phyloP scores from a whole-genome alignment of 2,113 vertebrate species.

The Ceuthmochares aereus region DNA sequence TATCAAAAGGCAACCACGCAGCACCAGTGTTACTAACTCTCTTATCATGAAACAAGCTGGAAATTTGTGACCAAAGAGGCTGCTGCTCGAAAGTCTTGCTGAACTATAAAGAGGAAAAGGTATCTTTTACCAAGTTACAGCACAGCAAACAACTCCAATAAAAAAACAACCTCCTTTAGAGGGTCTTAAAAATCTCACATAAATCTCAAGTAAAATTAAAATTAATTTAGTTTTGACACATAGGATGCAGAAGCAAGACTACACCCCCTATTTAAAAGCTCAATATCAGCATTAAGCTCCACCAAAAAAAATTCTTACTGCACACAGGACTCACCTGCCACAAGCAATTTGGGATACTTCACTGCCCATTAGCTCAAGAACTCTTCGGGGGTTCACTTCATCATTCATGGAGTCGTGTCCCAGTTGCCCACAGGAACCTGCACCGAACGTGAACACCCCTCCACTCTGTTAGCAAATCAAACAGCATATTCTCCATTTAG shows the following conservation, averaged over 20 bases:
- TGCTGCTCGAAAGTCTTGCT: neutral
- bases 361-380: slow-evolving; percentile 91
- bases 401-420: slow-evolving; percentile 89
- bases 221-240: neutral
- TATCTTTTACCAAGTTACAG: neutral
- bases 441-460: slow-evolving; percentile 92
- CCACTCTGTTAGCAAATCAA: slow-evolving; percentile 82
- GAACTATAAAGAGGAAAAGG: neutral
- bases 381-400: slow-evolving; percentile 88
- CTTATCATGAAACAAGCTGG: neutral
- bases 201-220: neutral
- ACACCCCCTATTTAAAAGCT: neutral
- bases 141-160: neutral
- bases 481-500: slow-evolving; percentile 61
- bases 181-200: neutral
- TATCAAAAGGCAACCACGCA: neutral
- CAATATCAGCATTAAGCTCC: neutral
- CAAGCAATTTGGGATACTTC: slow-evolving; percentile 92
- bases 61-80: neutral
- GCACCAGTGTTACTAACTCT: neutral
- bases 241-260: neutral
- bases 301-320: neutral
- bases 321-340: slow-evolving; percentile 82
- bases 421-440: slow-evolving; percentile 87
- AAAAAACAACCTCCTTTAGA: neutral